A percentile compares a stretch with the other conserved stretches of the same genome.
Conservation (phyloP, 2,797 vertebrate genomes). For the Sandelia bainsii region DNA sequence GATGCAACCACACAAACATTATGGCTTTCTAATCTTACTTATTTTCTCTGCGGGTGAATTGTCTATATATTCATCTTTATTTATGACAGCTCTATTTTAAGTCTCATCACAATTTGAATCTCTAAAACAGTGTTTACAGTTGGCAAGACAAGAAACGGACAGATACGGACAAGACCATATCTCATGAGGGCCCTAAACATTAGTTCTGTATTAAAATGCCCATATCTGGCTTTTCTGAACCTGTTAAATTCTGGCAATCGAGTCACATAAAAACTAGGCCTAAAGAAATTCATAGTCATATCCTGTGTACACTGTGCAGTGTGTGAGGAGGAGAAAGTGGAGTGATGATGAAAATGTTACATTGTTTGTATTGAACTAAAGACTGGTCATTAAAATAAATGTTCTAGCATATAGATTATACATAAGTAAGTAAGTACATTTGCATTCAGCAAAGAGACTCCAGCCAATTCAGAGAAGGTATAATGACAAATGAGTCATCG, state of each 20-base stretch:
- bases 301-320: background rate
- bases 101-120: background rate
- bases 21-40: background rate
- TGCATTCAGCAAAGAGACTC: too few relatives aligned
- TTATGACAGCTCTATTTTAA: background rate
- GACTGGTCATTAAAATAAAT: too few relatives aligned
- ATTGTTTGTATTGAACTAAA: too few relatives aligned
- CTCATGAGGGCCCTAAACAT: background rate
- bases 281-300: background rate
- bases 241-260: background rate
- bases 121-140: too few relatives aligned
- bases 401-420: too few relatives aligned
- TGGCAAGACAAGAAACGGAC: too few relatives aligned
- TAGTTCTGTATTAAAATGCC: conserved; percentile 1
- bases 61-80: background rate
- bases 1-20: background rate
- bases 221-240: background rate
- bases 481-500: background rate
- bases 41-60: conserved; percentile 10
- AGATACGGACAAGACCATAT: too few relatives aligned
- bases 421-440: too few relatives aligned
- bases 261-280: background rate
- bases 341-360: too few relatives aligned
- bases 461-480: background rate
- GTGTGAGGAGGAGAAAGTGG: too few relatives aligned